Evolutionary conservation across 2,797 vertebrate genomes (phyloP).

Genomic region (Notamacropus eugenii): DNA sequence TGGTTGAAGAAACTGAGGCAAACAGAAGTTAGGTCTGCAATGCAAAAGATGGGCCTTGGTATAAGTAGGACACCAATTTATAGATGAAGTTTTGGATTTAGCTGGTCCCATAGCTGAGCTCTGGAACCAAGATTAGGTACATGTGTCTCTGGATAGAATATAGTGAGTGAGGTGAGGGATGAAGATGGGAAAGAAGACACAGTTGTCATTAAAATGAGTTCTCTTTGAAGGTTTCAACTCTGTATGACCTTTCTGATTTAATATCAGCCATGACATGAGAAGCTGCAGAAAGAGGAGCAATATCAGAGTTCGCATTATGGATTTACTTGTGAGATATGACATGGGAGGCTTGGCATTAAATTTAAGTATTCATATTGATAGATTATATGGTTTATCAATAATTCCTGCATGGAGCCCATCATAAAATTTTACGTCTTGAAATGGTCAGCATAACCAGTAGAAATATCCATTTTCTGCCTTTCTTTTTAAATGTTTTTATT

Average conservation of each 20-base stretch:
- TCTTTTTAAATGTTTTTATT: neutral
- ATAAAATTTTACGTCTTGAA: slow-evolving; percentile 53
- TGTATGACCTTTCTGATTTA: slow-evolving; percentile 35
- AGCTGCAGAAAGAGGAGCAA: neutral
- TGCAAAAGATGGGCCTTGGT: neutral
- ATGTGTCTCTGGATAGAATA: neutral
- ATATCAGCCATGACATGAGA: neutral
- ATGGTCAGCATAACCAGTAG: neutral
- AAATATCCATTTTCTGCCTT: neutral
- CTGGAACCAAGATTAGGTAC: neutral
- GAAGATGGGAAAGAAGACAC: neutral
- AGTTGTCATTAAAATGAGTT: neutral
- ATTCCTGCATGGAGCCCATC: neutral
- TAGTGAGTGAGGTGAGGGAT: neutral
- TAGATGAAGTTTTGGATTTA: neutral
- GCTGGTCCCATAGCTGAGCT: neutral
- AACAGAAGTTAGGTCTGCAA: neutral
- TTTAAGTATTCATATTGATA: neutral
- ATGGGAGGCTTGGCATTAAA: neutral
- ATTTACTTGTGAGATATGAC: neutral
- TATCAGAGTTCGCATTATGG: neutral
- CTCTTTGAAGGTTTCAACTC: slow-evolving; percentile 22
- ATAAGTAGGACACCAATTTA: neutral
- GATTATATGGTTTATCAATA: slow-evolving; percentile 41
- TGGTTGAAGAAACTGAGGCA: no score